Evolutionary conservation across 2,888 invertebrate genomes (phyloP).

Genomic region (Aphodius granarius): DNA sequence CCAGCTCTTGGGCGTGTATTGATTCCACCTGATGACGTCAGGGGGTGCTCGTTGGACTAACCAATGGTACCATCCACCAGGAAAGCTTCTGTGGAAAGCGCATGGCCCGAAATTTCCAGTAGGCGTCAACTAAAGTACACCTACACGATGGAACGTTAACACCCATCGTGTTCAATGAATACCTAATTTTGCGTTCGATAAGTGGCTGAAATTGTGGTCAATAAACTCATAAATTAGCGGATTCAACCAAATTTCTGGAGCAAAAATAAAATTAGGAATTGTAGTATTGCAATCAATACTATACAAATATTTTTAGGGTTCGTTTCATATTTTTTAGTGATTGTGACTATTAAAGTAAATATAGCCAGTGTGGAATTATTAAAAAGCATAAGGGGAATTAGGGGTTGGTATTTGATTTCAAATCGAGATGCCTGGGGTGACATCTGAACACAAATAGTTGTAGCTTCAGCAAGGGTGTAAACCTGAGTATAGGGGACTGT

Average conservation of each 20-base stretch:
- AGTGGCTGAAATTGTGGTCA: background rate
- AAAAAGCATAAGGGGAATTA: background rate
- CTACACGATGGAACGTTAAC: background rate
- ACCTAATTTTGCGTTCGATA: background rate
- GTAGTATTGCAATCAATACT: background rate
- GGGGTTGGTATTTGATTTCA: background rate
- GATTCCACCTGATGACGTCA: background rate
- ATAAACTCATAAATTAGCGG: background rate
- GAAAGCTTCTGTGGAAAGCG: background rate
- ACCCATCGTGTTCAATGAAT: background rate
- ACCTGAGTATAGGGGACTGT: background rate
- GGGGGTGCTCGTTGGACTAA: background rate
- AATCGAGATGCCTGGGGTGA: background rate
- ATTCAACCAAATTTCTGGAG: background rate
- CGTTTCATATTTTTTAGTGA: background rate
- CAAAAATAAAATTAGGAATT: background rate
- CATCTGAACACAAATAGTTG: background rate
- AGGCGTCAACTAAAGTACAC: background rate
- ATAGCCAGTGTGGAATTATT: too few species aligned
- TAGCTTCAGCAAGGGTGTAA: background rate
- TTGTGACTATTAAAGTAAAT: too few species aligned
- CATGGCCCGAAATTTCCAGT: background rate
- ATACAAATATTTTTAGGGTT: background rate
- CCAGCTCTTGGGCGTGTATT: background rate
- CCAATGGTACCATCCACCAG: background rate